phyloP scores from a whole-genome alignment of 2,113 vertebrate species.

The Oryzias celebensis region DNA sequence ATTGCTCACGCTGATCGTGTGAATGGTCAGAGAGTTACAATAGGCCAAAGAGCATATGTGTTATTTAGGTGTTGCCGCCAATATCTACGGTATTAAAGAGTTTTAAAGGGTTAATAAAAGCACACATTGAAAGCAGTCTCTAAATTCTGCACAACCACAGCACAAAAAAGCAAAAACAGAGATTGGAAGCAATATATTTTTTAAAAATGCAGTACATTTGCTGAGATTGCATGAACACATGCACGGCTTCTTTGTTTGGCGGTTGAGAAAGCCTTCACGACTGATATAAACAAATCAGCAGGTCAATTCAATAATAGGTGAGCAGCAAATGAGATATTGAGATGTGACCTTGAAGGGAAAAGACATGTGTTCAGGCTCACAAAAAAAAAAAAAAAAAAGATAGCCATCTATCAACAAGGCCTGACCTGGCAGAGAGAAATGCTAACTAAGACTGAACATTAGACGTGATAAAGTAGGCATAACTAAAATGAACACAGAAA shows the following conservation, averaged over 20 bases:
- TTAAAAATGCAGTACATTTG: constrained; percentile 4
- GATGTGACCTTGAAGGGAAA: constrained; percentile 11
- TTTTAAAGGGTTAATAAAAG: too few relatives aligned
- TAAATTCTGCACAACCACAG: background rate
- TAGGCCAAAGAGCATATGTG: too few relatives aligned
- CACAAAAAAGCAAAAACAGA: constrained; percentile 11
- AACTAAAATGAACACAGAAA: constrained; percentile 1
- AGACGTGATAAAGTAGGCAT: background rate
- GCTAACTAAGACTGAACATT: background rate
- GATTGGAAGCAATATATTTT: constrained; percentile 28
- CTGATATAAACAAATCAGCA: constrained; percentile 39
- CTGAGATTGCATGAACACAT: background rate
- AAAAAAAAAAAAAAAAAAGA: constrained; percentile 23
- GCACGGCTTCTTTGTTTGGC: constrained; percentile 42
- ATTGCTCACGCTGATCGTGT: too few relatives aligned
- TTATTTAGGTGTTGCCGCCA: too few relatives aligned
- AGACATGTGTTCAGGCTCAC: constrained; percentile 24
- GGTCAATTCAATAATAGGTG: constrained; percentile 35
- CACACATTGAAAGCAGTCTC: background rate
- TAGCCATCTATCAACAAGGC: constrained; percentile 31
- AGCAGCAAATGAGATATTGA: constrained; percentile 18
- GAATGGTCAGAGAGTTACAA: too few relatives aligned
- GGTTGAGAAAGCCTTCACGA: constrained; percentile 29
- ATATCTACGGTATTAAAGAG: too few relatives aligned
- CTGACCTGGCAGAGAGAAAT: constrained; percentile 13